phyloP scores from a whole-genome alignment of 2,888 invertebrate genomes.

The Allygus modestus region DNA sequence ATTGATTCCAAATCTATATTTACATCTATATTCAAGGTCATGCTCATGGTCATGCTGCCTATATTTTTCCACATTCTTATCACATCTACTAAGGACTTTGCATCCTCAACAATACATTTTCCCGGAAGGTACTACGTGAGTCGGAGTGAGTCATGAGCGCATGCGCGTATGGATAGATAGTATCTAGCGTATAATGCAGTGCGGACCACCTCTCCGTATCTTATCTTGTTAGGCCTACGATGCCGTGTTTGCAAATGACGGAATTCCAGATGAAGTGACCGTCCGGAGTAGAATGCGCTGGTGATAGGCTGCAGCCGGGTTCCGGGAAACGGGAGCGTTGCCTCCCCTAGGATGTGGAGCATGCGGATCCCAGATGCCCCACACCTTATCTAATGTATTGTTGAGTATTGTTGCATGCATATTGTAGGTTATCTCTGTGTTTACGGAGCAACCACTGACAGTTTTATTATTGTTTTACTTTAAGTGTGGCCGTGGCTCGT shows the following conservation, averaged over 20 bases:
- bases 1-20: too few relatives aligned
- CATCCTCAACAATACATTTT: too few relatives aligned
- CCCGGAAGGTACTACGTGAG: too few relatives aligned
- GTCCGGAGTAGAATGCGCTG: not conserved
- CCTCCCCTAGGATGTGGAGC: not conserved
- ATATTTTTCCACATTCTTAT: too few relatives aligned
- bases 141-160: not conserved
- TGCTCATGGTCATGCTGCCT: too few relatives aligned
- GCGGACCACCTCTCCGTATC: slow-evolving; percentile 22
- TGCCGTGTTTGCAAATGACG: slow-evolving; percentile 59
- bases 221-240: slow-evolving; percentile 56
- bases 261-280: slow-evolving; percentile 54
- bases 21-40: too few relatives aligned
- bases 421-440: too few relatives aligned
- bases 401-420: not conserved
- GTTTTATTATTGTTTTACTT: too few relatives aligned
- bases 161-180: slow-evolving; percentile 21
- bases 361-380: not conserved
- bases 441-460: not conserved
- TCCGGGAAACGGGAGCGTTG: slow-evolving; percentile 33
- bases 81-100: too few relatives aligned
- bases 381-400: not conserved
- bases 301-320: not conserved
- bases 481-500: too few relatives aligned
- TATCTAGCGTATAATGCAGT: slow-evolving; percentile 17